Conservation (phyloP, 2,888 invertebrate genomes). For the Gnatocerus cornutus region DNA sequence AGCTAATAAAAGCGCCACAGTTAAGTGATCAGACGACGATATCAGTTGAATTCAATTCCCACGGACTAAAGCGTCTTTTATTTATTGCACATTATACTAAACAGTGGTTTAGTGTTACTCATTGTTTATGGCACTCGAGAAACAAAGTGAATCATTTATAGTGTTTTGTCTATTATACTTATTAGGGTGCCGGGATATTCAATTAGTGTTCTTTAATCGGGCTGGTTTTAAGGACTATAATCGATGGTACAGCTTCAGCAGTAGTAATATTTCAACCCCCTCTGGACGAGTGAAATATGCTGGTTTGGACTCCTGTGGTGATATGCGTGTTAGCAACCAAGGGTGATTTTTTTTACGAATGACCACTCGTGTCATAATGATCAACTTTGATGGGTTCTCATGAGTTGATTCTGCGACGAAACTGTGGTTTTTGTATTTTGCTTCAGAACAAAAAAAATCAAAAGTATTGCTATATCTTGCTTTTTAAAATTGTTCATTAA, state of each 20-base stretch:
- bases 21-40: constrained; percentile 64
- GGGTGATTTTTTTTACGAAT: constrained; percentile 61
- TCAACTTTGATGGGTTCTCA: constrained; percentile 39
- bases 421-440: no score
- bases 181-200: constrained; percentile 55
- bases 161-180: constrained; percentile 68
- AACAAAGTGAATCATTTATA: constrained; percentile 71
- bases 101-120: constrained; percentile 71
- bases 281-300: constrained; percentile 56
- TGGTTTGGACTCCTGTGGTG: constrained; percentile 60
- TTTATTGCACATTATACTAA: constrained; percentile 66
- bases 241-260: constrained; percentile 58
- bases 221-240: constrained; percentile 53
- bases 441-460: no score
- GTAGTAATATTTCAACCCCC: constrained; percentile 58
- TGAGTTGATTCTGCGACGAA: constrained; percentile 13
- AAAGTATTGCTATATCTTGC: no score
- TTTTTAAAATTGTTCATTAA: no score
- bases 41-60: constrained; percentile 62
- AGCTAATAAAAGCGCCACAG: not conserved
- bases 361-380: constrained; percentile 60
- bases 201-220: constrained; percentile 44
- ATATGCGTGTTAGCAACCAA: constrained; percentile 58
- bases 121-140: constrained; percentile 70
- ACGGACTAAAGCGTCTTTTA: constrained; percentile 65